phyloP scores from a whole-genome alignment of 2,797 vertebrate genomes.

The Gastrophryne carolinensis region DNA sequence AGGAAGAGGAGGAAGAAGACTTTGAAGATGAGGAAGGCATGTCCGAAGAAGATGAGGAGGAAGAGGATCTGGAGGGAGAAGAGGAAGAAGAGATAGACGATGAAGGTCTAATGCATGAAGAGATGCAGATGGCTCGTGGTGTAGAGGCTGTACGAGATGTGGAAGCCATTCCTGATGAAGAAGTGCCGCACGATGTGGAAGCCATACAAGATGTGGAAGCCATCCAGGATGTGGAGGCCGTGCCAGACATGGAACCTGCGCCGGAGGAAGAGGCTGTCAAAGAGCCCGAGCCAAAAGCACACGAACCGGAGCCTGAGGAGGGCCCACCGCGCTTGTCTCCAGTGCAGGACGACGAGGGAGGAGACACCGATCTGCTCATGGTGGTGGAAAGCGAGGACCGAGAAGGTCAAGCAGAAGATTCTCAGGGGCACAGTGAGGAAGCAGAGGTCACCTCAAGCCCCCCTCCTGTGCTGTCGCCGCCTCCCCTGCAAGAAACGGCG shows the following conservation, averaged over 20 bases:
- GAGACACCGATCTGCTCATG: constrained; percentile 33
- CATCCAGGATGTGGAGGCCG: background rate
- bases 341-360: constrained; percentile 27
- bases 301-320: constrained; percentile 9
- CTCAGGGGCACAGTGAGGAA: background rate
- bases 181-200: background rate
- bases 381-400: constrained; percentile 41
- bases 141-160: background rate
- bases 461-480: constrained; percentile 26
- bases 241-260: background rate
- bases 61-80: constrained; percentile 30
- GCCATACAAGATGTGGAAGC: background rate
- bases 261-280: background rate
- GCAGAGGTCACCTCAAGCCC: constrained; percentile 1
- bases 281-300: background rate
- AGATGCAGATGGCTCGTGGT: constrained; percentile 1
- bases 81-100: constrained; percentile 7
- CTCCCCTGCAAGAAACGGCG: background rate
- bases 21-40: constrained; percentile 34
- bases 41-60: constrained; percentile 32
- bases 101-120: constrained; percentile 5
- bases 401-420: background rate
- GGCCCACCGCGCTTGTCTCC: constrained; percentile 33
- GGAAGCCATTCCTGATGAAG: no score
- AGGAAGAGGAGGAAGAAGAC: constrained; percentile 26